Base-by-base conservation (phyloP, 2,888 invertebrate genomes). In the Eudemis profundana region DNA sequence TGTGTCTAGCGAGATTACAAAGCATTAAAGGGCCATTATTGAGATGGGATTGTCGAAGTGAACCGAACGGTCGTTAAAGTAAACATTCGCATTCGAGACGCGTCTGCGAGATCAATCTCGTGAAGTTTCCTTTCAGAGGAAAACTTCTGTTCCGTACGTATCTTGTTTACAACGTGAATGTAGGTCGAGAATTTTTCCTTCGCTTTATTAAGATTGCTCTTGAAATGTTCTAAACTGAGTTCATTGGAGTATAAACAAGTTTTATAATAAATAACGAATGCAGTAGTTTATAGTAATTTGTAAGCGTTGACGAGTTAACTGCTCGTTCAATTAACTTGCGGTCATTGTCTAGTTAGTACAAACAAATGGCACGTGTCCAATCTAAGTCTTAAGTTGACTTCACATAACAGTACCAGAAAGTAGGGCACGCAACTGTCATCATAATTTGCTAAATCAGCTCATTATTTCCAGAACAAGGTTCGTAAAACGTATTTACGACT, bases 81-180 rank as follows among this genome's bases (percentile, higher is more conserved):
- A 49, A 57, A 38, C 23, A 21, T 51, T 29, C 33, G 46, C 23
- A 60, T 65, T 60, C 60, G 12, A 19, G 4, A 8, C 59, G 44
- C 65, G 65, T 65, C 21, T 46, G 17, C 12, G 12, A 60, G 51
- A 65, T 65, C 65, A 53, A 60, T 60, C 60, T 4, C 17, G 21
- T 21, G 12, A 50, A 59, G 59, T 53, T 44, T 40, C 44, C 65
- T 47, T 36, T 23, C 44, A 49, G n/a, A 49, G 42, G 63, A 47
- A 60, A 60, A 51, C 46, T 53, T 33, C 49, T 54, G 61, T 27
- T 51, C 29, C 27, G 57, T 67, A 60, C 61, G 61, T 53, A 64
- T 46, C 61, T 67, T 70, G 71, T 72, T 72, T 72, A 72, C 72
- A 65, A 68, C 57, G 60, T 63, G 65, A 69, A 59, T 67, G 67